A percentile compares a stretch with the other conserved stretches of the same genome.
Evolutionary conservation across 1,140 invertebrate species (phyloP).

Genomic region (Notospermus geniculatus): DNA sequence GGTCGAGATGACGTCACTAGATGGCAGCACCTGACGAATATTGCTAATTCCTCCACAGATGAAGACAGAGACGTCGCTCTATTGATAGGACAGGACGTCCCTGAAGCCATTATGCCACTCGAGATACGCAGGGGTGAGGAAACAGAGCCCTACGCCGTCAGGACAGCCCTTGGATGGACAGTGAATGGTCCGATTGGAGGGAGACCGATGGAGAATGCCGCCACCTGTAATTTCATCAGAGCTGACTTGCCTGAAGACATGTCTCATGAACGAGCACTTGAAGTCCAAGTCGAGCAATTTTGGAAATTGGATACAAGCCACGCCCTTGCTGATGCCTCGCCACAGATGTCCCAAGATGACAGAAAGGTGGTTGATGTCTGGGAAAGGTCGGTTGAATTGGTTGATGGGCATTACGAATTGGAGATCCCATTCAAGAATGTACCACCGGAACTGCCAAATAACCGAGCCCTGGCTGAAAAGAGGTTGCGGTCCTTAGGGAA

Average conservation of each 20-base stretch:
- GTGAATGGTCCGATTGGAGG: slow-evolving; percentile 5
- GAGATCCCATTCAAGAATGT: slow-evolving; percentile 6
- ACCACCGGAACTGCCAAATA: not conserved
- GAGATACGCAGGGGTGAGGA: not conserved
- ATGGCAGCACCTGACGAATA: too few species aligned
- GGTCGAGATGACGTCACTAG: too few species aligned
- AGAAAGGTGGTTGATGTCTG: not conserved
- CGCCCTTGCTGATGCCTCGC: too few species aligned
- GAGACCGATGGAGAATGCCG: not conserved
- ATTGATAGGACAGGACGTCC: not conserved
- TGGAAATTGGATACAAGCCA: too few species aligned
- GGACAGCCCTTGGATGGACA: not conserved
- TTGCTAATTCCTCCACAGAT: too few species aligned
- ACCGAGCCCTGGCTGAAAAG: not conserved
- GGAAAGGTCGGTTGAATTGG: not conserved
- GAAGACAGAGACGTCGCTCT: not conserved
- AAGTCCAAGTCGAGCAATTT: too few species aligned
- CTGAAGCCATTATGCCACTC: not conserved
- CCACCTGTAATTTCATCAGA: too few species aligned
- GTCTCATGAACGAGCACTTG: too few species aligned
- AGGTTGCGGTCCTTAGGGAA: not conserved
- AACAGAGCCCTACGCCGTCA: not conserved
- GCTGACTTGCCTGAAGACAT: too few species aligned
- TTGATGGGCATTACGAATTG: not conserved
- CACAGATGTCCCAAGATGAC: not conserved